Base-by-base conservation (phyloP, 2,113 vertebrate species). In the Melanerpes aurifrons region DNA sequence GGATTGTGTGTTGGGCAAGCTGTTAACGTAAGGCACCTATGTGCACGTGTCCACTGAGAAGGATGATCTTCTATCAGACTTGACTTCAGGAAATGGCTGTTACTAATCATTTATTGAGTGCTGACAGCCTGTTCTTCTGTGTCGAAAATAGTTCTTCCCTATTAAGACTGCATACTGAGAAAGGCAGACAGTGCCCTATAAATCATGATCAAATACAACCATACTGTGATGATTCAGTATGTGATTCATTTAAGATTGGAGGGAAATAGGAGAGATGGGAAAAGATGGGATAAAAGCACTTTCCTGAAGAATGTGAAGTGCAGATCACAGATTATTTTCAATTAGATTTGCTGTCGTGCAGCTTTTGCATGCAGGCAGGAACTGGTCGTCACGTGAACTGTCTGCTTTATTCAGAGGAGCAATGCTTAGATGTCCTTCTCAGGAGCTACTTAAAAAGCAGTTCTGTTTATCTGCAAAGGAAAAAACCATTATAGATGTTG, bases 241-340 rank as follows among this genome's bases (percentile, higher is more conserved):
- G 82, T 96, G 95, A 96, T 95, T 96, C 86, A 95, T 95, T 90
- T 95, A 48, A 86, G 70, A 84, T 88, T 79, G 80, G 80, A 86
- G 70, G 69, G 79, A 76, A 86, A 87, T 76, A 92, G 73, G 76
- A 89, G 70, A 92, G 89, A 87, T 87, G 87, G 94, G 72, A 91
- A 86, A 72, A 95, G 80, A 92, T 84, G 94, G 93, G 93, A 96
- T 96, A 89, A 96, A 96, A 96, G 92, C 92, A 53, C 56, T 70
- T 93, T 32, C 73, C 92, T 90, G 87, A 94, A 94, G 92, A 95
- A 95, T 93, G 92, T 5, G 6, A 48, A 75, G 56, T 28, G 70
- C 78, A 93, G 95, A 96, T 96, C 95, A 95, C 92, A 96, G 95
- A 95, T 95, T 92, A 95, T 95, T 96, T 93, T 96, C 93, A 96